phyloP scores from a whole-genome alignment of 2,888 invertebrate species.

The Pristionchus arcanus region DNA sequence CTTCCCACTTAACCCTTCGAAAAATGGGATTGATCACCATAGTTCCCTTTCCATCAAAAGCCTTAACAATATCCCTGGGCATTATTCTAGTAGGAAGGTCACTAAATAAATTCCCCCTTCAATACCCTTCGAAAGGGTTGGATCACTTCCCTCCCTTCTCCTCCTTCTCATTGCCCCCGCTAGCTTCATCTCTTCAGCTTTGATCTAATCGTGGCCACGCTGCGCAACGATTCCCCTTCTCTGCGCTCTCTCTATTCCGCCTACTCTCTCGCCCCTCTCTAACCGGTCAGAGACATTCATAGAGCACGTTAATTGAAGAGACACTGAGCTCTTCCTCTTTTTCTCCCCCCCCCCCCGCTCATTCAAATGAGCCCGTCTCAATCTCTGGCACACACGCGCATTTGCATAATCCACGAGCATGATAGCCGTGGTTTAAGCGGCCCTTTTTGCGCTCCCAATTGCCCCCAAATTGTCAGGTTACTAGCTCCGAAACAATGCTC shows the following conservation, averaged over 20 bases:
- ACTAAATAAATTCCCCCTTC: background rate
- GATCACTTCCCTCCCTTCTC: background rate
- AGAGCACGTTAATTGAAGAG: background rate
- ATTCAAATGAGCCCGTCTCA: background rate
- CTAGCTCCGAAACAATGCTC: background rate
- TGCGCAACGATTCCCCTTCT: constrained; percentile 17
- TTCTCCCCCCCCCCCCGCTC: background rate
- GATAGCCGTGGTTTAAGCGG: background rate
- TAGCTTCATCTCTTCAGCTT: constrained; percentile 42
- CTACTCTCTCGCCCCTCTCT: background rate
- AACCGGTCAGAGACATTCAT: background rate
- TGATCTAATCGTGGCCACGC: constrained; percentile 15
- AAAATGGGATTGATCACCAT: too few relatives aligned
- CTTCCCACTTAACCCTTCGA: too few relatives aligned
- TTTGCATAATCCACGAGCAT: constrained; percentile 24
- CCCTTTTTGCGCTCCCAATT: constrained; percentile 4
- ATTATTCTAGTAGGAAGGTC: background rate
- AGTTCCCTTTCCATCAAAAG: too few relatives aligned
- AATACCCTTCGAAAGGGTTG: background rate
- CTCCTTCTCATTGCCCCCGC: constrained; percentile 13
- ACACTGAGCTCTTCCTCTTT: background rate
- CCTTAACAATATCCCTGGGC: too few relatives aligned
- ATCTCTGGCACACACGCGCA: constrained; percentile 24
- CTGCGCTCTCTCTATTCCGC: background rate
- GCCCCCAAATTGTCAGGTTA: constrained; percentile 34